Evolutionary conservation across 2,888 invertebrate species (phyloP), one percentile per base, ranked within the genome.

Genomic region (Epinotia demarniana): DNA sequence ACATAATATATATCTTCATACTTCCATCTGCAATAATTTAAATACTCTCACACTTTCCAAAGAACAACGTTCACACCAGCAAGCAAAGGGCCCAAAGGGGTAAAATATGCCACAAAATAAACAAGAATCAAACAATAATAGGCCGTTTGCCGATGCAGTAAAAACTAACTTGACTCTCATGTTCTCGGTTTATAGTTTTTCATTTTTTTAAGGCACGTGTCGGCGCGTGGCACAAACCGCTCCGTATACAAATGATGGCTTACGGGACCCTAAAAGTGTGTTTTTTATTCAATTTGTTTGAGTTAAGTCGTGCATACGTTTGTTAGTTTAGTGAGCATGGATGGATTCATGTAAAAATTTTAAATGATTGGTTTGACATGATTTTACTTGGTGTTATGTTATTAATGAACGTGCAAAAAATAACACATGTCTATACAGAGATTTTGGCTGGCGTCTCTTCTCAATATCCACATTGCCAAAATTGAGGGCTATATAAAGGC

Each of bases 171-270:
- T 46, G 12, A 46, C 8, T 23, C 6, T 11, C 8, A 23, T 23
- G 13, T 57, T 46, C 19, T 55, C 43, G 19, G 39, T 58, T n/a
- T 39, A 43, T 33, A 11, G 66, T 64, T 46, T 69, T 60, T 58
- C 58, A 46, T 60, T 57, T 55, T 74, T 75, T 75, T 58, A 23
- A 70, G 33, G 18, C 93, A 89, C 92, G 92, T 86, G 92, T 16
- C 90, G 87, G 27, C 90, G 84, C 92, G 91, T 90, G 93, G 43
- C 82, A 23, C 27, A 39, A 49, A 75, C 75, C 75, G 86, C 88
- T 81, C 79, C 80, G 91, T 91, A 90, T 92, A 93, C 93, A 93
- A 93, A 93, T 93, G 84, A 91, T 86, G 90, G 93, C 91, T 93
- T 92, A 92, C 76, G 74, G 81, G 77, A 78, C 86, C 85, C 85